A percentile compares a stretch with the other conserved stretches of the same genome.
Conservation (phyloP, 2,113 vertebrate species). For the Ctenodactylus gundi region DNA sequence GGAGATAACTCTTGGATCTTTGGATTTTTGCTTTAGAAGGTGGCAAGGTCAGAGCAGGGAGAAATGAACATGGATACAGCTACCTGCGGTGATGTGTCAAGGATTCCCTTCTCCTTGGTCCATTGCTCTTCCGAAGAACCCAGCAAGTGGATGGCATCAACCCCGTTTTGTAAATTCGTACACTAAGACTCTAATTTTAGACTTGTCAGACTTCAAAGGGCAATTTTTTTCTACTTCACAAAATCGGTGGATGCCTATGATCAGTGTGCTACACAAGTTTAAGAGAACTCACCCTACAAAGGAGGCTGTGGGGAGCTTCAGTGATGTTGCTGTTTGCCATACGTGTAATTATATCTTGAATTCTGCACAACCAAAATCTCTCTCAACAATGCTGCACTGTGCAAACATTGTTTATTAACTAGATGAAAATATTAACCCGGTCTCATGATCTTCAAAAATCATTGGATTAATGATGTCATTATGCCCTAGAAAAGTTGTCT, state of each 20-base stretch:
- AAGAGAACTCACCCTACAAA: neutral
- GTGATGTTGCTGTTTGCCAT: neutral
- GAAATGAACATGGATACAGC: neutral
- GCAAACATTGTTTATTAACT: neutral
- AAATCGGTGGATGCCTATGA: neutral
- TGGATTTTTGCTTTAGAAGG: neutral
- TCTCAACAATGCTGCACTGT: neutral
- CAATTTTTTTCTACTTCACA: neutral
- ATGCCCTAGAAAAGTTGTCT: constrained; percentile 10
- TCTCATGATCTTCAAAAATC: neutral
- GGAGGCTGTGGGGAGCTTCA: neutral
- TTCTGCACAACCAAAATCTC: neutral
- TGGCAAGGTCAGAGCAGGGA: neutral
- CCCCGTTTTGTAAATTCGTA: neutral
- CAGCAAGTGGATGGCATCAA: no score
- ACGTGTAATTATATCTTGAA: neutral
- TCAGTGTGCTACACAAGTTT: neutral
- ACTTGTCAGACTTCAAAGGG: neutral
- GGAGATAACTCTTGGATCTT: neutral
- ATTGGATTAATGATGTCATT: neutral
- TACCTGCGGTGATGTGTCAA: neutral
- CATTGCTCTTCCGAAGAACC: neutral
- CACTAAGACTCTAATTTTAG: neutral
- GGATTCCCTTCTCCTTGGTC: neutral
- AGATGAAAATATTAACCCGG: neutral